Evolutionary conservation across 2,797 vertebrate species (phyloP), one percentile per base, ranked within the genome.

Genomic region (Chiloscyllium punctatum): DNA sequence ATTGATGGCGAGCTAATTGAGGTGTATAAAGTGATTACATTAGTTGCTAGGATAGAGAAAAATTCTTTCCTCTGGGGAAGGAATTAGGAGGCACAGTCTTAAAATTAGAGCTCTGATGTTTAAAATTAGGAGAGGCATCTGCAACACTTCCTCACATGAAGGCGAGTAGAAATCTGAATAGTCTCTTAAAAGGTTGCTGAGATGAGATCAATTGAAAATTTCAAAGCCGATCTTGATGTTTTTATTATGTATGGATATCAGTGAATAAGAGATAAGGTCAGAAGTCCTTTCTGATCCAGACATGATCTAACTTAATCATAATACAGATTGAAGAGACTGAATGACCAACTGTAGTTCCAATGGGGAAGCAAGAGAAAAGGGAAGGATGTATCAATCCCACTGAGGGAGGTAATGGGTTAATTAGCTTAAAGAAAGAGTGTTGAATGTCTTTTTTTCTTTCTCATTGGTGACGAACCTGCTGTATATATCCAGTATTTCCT

Each of bases 401-500:
- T 21, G n/a, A 25, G 7, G 90, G 21, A 42, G 7, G 42, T 92
- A 42, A 92, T 25, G 62, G n/a, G 62, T 92, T 66, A 92, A 92
- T 25, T 53, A 4, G 66, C 90, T 21, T 69, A n/a, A 42, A 4
- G 11, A 2, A 42, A 92, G 62, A 69, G 4, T n/a, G 23, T 69
- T 92, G 8, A 62, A 42, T 92, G 90, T 51, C n/a, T 11, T 91
- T 66, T 91, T 57, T 30, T 66, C 88, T 8, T 62, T 21, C 33
- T 16, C 1, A 6, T 8, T 21, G 53, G 33, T 66, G 30, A n/a
- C 53, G n/a, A 33, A 66, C 30, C 57, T 91, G 27, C 30, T 91
- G 53, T 37, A n/a, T 68, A 69, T 92, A 68, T 42, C 62, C 62
- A 92, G n/a, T 62, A 92, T 69, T 92, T 92, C 90, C 62, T 92